Evolutionary conservation across 2,113 vertebrate species (phyloP), one percentile per base, ranked within the genome.

Genomic region (Sisor rabdophorus): DNA sequence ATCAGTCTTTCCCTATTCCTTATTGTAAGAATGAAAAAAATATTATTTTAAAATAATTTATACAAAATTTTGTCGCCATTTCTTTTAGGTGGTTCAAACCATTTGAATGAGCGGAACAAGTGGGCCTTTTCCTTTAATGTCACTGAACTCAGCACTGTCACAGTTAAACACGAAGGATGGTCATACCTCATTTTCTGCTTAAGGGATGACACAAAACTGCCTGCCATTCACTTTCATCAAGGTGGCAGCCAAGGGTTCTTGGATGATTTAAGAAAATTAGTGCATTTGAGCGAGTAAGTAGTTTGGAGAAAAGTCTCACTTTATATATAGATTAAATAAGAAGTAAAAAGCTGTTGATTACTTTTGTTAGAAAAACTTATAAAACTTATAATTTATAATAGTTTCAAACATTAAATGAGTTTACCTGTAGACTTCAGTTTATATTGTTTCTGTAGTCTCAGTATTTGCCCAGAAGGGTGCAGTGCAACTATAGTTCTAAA

Each of bases 171-270:
- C 72, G 91, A 96, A 86, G 95, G 94, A 52, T 98, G 97, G 95
- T 94, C 93, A 48, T 93, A 94, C 73, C 85, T 98, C 82, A 80
- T 93, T 48, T 94, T 98, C 85, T 91, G 88, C 83, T 88, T 98
- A 82, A 97, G 94, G 84, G 96, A 97, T 76, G 92, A 93, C 54
- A 85, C 91, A 54, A 74, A 88, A 13, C 89, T 95, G 71, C 95
- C 97, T 54, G 86, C 94, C 74, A 92, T 99, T 79, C 95, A 97
- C 84, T 98, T 99, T 87, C 96, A 99, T 89, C 96, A 92, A 73
- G 96, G 97, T 67, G 95, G 96, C 79, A 95, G 93, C 90, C 89
- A 84, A 58, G 83, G 87, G 50, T 92, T 99, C 80, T 91, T 98
- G 88, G 93, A 96, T 81, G 91, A 86, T 85, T 92, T 98, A 84